Conservation (phyloP, 2,113 vertebrate genomes). For the Eudyptes chrysolophus region DNA sequence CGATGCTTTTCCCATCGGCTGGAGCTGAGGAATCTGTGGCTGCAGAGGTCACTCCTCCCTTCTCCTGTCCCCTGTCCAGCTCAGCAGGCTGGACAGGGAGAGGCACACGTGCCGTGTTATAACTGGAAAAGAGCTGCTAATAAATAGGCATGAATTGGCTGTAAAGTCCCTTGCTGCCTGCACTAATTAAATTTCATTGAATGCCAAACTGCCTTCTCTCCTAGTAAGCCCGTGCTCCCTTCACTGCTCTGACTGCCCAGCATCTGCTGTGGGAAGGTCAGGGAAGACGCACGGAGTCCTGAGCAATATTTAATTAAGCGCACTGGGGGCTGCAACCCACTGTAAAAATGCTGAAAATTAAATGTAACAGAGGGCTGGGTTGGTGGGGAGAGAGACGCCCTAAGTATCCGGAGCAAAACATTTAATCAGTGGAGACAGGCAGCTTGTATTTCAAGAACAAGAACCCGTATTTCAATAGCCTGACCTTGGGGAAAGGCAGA, state of each 20-base stretch:
- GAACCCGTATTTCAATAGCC: not conserved
- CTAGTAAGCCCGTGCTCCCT: not conserved
- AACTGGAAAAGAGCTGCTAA: not conserved
- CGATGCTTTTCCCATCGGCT: accelerated
- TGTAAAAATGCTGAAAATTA: not conserved
- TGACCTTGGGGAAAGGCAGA: not conserved
- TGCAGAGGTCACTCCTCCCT: not conserved
- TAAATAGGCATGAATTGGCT: not conserved
- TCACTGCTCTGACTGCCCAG: not conserved
- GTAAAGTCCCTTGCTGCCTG: not conserved
- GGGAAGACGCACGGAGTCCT: not conserved
- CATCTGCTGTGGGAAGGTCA: accelerated
- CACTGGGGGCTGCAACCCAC: accelerated
- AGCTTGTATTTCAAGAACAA: not conserved
- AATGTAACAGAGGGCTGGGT: not conserved
- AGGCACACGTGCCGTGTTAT: accelerated
- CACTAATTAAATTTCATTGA: not conserved
- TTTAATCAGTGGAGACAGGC: not conserved
- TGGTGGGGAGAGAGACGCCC: not conserved
- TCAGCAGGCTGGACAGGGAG: not conserved
- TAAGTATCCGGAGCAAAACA: not conserved
- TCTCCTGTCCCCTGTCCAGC: not conserved
- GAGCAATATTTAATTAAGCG: not conserved
- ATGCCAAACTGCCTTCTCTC: not conserved
- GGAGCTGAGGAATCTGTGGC: not conserved